Evolutionary conservation across 30 jellyfish, hydroid and myxozoan genomes (phyloP).

Genomic region (Chrysaora quinquecirrha): DNA sequence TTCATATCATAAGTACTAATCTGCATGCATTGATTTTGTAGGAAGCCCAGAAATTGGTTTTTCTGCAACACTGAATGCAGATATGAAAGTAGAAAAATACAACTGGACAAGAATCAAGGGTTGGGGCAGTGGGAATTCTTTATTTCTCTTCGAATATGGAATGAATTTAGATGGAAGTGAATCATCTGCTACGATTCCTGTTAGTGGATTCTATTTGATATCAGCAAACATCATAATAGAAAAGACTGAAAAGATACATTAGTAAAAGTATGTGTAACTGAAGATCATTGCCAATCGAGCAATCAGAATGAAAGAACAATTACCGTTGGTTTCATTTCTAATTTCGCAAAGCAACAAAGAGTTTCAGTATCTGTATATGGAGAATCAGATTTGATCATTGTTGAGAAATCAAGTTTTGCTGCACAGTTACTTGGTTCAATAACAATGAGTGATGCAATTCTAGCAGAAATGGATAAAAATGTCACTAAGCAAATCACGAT

Average conservation of each 20-base stretch:
- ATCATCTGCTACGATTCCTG: constrained; percentile 10
- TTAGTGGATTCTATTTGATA: constrained; percentile 13
- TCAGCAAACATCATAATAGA: constrained; percentile 35
- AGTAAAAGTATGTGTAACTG: constrained; percentile 11
- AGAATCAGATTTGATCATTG: background rate
- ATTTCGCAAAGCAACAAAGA: constrained; percentile 12
- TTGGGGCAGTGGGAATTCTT: constrained; percentile 33
- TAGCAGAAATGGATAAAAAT: constrained; percentile 4
- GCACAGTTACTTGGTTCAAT: constrained; percentile 42
- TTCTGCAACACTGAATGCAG: constrained; percentile 38
- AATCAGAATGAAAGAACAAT: constrained; percentile 40
- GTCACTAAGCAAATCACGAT: background rate
- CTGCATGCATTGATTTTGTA: too few relatives aligned
- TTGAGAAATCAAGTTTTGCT: constrained; percentile 40
- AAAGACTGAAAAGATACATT: background rate
- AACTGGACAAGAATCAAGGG: constrained; percentile 9
- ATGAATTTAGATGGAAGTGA: constrained; percentile 15
- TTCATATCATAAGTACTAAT: too few relatives aligned
- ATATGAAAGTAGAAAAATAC: constrained; percentile 6
- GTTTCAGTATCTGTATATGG: constrained; percentile 7
- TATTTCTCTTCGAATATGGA: constrained; percentile 46
- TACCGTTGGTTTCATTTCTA: constrained; percentile 2
- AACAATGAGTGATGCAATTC: constrained; percentile 24
- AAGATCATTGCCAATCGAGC: constrained; percentile 18
- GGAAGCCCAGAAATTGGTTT: constrained; percentile 56